Evolutionary conservation across 2,797 vertebrate genomes (phyloP).

Genomic region (Etheostoma nigrum): DNA sequence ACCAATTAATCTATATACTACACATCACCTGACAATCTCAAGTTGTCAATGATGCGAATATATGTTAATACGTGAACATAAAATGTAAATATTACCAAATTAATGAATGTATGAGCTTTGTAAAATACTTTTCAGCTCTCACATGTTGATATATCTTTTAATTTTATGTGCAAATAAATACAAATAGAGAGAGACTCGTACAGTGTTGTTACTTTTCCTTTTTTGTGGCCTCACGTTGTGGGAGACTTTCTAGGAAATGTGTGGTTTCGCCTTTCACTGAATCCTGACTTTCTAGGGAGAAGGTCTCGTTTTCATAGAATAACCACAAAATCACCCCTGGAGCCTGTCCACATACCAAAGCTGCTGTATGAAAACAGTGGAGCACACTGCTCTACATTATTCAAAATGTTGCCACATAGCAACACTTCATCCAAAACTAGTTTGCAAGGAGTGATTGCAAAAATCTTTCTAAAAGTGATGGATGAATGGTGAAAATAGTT

Average conservation of each 20-base stretch:
- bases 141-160: neutral
- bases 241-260: slow-evolving; percentile 49
- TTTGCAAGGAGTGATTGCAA: too few relatives aligned
- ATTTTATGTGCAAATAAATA: neutral
- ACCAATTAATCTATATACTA: neutral
- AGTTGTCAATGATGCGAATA: too few relatives aligned
- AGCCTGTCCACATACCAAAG: slow-evolving; percentile 52
- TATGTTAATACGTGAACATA: neutral
- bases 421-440: neutral
- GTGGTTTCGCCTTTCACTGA: slow-evolving; percentile 19
- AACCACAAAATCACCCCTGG: slow-evolving; percentile 1
- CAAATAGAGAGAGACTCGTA: neutral
- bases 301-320: slow-evolving; percentile 19
- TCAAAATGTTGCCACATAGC: neutral
- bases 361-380: slow-evolving; percentile 15
- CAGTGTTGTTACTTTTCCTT: slow-evolving; percentile 3
- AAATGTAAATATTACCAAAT: neutral
- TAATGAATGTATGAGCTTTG: neutral
- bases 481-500: too few relatives aligned
- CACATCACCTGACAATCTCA: neutral
- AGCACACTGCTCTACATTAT: slow-evolving; percentile 11
- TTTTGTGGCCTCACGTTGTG: neutral
- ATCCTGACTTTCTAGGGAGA: slow-evolving; percentile 62
- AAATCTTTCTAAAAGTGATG: too few relatives aligned
- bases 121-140: neutral